phyloP scores from a whole-genome alignment of 1,140 invertebrate genomes.

The Trichonephila clavipes region DNA sequence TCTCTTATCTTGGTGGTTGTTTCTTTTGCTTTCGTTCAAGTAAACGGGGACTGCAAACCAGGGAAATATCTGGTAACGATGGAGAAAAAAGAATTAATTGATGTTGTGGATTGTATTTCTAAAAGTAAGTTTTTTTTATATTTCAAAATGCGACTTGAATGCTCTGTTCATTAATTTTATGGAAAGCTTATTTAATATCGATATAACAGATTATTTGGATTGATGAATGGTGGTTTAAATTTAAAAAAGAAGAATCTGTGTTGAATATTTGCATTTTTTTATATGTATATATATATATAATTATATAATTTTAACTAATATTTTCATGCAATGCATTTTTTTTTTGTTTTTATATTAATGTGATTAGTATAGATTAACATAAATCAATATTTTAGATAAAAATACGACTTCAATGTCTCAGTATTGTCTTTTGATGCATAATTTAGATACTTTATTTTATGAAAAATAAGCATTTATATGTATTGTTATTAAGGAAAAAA shows the following conservation, averaged over 20 bases:
- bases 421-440: no score
- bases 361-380: no score
- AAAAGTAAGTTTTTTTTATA: conserved; percentile 58
- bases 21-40: conserved; percentile 3
- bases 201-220: background rate
- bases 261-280: no score
- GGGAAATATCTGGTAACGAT: conserved; percentile 60
- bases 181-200: background rate
- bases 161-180: background rate
- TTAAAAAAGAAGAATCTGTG: background rate
- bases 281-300: no score
- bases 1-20: background rate
- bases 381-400: no score
- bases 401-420: no score
- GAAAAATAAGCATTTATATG: no score
- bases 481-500: no score
- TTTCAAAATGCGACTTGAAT: background rate
- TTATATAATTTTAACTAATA: no score
- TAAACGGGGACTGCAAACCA: background rate
- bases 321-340: no score
- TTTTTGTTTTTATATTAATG: no score
- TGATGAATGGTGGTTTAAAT: background rate
- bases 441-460: no score
- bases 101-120: conserved; percentile 50
- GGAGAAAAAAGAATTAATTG: conserved; percentile 72